A percentile compares a stretch with the other conserved stretches of the same genome.
Conservation (phyloP, 2,888 invertebrate species). For the Gnatocerus cornutus region DNA sequence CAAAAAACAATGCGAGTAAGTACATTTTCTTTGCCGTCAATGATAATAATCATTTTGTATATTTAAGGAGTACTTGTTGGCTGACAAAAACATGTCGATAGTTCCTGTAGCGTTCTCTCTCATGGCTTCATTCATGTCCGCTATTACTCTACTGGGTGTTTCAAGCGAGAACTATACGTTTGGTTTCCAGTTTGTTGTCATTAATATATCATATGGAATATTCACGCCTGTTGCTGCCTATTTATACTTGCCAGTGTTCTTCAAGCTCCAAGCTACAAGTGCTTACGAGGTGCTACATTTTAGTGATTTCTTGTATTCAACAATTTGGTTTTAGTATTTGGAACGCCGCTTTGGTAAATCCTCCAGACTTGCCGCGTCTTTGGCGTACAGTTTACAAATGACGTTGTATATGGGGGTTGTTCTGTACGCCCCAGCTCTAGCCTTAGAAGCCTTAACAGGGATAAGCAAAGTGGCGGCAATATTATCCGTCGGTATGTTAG, state of each 20-base stretch:
- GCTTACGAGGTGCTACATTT: constrained; percentile 86
- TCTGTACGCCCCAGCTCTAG: constrained; percentile 93
- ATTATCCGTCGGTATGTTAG: constrained; percentile 76
- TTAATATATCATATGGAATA: constrained; percentile 84
- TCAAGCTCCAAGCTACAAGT: constrained; percentile 86
- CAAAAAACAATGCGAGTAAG: constrained; percentile 73
- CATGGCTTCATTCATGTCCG: constrained; percentile 96
- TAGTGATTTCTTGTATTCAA: neutral
- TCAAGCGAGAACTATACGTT: constrained; percentile 90
- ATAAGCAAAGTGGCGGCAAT: constrained; percentile 82
- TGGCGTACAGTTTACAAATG: constrained; percentile 92
- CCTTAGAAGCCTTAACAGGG: constrained; percentile 90
- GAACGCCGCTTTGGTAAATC: constrained; percentile 88
- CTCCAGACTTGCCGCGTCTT: constrained; percentile 84
- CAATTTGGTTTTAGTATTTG: constrained; percentile 80
- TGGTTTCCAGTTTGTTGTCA: constrained; percentile 86
- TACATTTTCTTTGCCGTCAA: neutral
- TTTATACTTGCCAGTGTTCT: constrained; percentile 89
- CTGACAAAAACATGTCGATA: constrained; percentile 86
- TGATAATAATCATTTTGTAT: neutral
- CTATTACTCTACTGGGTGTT: constrained; percentile 90
- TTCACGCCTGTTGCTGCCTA: constrained; percentile 86
- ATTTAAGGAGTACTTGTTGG: constrained; percentile 86
- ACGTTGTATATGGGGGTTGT: constrained; percentile 93
- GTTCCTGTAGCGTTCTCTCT: constrained; percentile 89